Base-by-base conservation (phyloP, 2,888 invertebrate species). In the Cosmia pyralina region DNA sequence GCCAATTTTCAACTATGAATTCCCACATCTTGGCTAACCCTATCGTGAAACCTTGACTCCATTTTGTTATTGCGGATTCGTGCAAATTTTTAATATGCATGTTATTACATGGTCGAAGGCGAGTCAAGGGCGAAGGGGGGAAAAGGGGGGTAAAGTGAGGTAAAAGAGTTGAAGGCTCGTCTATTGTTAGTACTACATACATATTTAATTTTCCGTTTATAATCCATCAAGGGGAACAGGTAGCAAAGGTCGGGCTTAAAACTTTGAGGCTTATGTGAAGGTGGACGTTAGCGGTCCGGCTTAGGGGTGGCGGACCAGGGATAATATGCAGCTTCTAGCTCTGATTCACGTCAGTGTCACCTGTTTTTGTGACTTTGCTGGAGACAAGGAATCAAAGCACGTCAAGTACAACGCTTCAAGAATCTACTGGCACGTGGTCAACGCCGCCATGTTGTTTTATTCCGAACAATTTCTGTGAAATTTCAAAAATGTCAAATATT, bases 71-170 rank as follows among this genome's bases (percentile, higher is more conserved):
- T 84, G 83, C 75, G 64, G 63, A 70, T 64, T 83, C 58, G 38
- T 67, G 81, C 84, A 65, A 82, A 82, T 81, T 84, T 84, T 81
- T 77, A 81, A 81, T 77, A 69, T 68, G 65, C 75, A 71, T 70
- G 77, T 62, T 83, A 70, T 67, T 48, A 83, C 59, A 62, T 81
- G 72, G 68, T 65, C 58, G 50, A 72, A 70, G 68, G 55, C 57
- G 44, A 84, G 81, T 63, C 81, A 81, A 72, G 81, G 81, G 11
- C 52, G 64, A 34, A 22, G 28, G 58, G 57, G 34, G 41, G 28
- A 0, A 34, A 22, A 34, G 28, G 48, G 41, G 22, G 53, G 34
- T 8, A 19, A 60, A 6, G 13, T 11, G 19, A 44, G 13, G 19
- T 38, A 19, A 66, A 73, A 79, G 66, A 65, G 66, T 79, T 77